Percentiles rank a stretch among this genome's conserved stretches.
Evolutionary conservation across 2,113 vertebrate genomes (phyloP).

Genomic region (Pollachius pollachius): DNA sequence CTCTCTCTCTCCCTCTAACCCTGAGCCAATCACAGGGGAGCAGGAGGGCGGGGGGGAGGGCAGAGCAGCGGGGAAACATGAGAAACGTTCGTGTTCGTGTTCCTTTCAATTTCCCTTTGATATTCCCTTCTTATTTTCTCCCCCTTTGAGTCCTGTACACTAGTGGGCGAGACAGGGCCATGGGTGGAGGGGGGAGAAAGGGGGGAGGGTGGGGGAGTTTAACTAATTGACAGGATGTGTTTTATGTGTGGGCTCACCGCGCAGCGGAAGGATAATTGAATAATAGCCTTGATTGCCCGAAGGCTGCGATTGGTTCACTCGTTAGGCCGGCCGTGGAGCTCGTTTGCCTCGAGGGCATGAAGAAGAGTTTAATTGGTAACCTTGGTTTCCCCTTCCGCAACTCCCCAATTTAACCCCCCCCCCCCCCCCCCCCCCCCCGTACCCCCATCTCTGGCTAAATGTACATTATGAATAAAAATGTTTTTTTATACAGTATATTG

Average conservation of each 20-base stretch:
- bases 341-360: background rate
- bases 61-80: slow-evolving; percentile 14
- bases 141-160: slow-evolving; percentile 34
- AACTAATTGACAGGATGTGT: slow-evolving; percentile 53
- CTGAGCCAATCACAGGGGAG: no score
- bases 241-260: slow-evolving; percentile 45
- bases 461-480: no score
- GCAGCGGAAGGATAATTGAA: slow-evolving; percentile 35
- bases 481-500: no score
- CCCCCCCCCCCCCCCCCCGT: no score
- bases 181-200: background rate
- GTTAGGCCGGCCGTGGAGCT: slow-evolving; percentile 54
- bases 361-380: no score
- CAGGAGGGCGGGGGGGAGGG: no score
- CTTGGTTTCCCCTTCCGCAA: no score
- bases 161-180: slow-evolving; percentile 8
- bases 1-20: background rate
- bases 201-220: slow-evolving; percentile 42
- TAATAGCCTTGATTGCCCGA: slow-evolving; percentile 58
- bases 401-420: no score
- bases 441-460: no score
- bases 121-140: slow-evolving; percentile 53
- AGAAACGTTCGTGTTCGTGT: slow-evolving; percentile 49
- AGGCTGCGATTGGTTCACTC: slow-evolving; percentile 64
- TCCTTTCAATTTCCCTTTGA: no score